Evolutionary conservation across 2,113 vertebrate genomes (phyloP).

Genomic region (Phylloscopus whistleri): DNA sequence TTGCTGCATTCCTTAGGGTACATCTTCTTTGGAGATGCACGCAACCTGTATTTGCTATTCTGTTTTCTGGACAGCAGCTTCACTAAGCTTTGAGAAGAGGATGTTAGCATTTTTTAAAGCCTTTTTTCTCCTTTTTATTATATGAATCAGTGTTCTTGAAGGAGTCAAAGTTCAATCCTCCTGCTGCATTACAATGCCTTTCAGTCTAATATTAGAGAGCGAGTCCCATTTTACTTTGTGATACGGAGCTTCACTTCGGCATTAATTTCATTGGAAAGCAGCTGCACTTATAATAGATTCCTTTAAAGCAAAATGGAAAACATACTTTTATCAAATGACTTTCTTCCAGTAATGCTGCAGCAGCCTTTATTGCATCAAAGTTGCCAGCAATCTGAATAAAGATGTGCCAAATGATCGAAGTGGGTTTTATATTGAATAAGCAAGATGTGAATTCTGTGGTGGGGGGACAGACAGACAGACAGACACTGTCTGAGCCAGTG

Average conservation of each 20-base stretch:
- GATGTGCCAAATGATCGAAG: conserved; percentile 34
- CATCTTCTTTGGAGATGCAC: conserved; percentile 15
- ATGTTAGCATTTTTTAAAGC: conserved; percentile 74
- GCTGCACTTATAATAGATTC: conserved; percentile 75
- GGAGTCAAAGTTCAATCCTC: conserved; percentile 74
- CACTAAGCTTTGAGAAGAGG: conserved; percentile 52
- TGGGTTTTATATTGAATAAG: conserved; percentile 42
- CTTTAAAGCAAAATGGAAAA: conserved; percentile 77
- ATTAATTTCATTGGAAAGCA: conserved; percentile 76
- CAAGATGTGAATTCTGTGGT: conserved; percentile 19
- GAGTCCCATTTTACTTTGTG: conserved; percentile 78
- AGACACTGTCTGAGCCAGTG: neutral
- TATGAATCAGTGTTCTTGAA: conserved; percentile 75
- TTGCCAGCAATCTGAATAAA: conserved; percentile 66
- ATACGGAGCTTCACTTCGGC: conserved; percentile 67
- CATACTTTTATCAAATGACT: conserved; percentile 76
- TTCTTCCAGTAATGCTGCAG: conserved; percentile 67
- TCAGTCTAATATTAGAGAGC: conserved; percentile 72
- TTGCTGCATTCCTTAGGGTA: neutral
- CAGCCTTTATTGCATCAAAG: conserved; percentile 67
- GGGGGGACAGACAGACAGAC: conserved; percentile 43
- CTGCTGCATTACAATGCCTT: conserved; percentile 76
- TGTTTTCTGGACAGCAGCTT: conserved; percentile 60
- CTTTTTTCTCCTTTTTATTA: conserved; percentile 66
- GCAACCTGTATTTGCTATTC: conserved; percentile 33